These are phyloP conservation scores for Erethizon dorsatum DNA, from an alignment of 2,797 vertebrate genomes.

Conservation along the genomic window DNA sequence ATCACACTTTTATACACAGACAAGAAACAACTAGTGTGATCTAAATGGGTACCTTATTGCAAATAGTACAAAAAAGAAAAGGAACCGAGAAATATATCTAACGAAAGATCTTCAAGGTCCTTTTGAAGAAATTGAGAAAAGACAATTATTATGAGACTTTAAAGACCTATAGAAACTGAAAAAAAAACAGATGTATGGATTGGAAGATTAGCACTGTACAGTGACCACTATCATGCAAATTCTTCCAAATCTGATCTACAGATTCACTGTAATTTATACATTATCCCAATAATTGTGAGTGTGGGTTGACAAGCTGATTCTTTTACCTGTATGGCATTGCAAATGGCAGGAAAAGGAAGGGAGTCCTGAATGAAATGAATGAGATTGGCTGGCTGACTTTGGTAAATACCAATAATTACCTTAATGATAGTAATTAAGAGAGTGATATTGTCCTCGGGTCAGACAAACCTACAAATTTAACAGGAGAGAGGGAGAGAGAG, in stretches of 20 bases:
- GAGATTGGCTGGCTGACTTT: not conserved
- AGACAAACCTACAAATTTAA: not conserved
- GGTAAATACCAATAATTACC: conserved; percentile 35
- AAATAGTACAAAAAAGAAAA: not conserved
- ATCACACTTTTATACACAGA: not conserved
- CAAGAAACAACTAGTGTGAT: not conserved
- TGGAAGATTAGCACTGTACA: not conserved
- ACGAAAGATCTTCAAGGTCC: not conserved
- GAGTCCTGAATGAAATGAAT: not conserved
- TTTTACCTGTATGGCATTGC: not conserved
- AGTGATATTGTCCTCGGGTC: not conserved
- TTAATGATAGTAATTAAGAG: not conserved
- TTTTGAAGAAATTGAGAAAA: not conserved
- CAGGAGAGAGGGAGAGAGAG: too few relatives aligned
- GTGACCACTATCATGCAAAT: not conserved
- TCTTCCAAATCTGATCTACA: not conserved
- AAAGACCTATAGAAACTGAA: not conserved
- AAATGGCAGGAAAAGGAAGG: not conserved
- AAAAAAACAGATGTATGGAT: not conserved
- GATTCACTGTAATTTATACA: not conserved
- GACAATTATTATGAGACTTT: not conserved
- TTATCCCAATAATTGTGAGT: not conserved
- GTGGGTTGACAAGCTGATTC: not conserved
- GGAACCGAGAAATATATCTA: not conserved
- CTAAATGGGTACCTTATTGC: not conserved